phyloP scores from a whole-genome alignment of 2,888 invertebrate species.

The Macroteleia sp. region DNA sequence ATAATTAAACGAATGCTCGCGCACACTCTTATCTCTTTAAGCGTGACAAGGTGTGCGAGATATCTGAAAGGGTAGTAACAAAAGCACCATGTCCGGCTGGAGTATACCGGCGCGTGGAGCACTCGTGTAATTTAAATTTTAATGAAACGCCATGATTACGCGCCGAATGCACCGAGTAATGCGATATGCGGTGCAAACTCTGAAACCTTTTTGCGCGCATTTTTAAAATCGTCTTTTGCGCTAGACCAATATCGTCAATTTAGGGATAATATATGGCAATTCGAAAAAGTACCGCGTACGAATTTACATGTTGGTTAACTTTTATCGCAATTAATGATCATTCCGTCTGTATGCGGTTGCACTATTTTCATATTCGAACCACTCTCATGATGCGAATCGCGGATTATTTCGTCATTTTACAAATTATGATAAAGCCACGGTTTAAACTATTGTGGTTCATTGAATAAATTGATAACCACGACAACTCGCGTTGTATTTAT shows the following conservation, averaged over 20 bases:
- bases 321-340: slow-evolving; percentile 36
- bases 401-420: slow-evolving; percentile 6
- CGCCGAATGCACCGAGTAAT: slow-evolving; percentile 35
- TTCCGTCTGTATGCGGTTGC: neutral
- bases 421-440: slow-evolving; percentile 4
- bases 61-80: slow-evolving; percentile 60
- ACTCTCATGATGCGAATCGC: slow-evolving; percentile 1
- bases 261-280: slow-evolving; percentile 30
- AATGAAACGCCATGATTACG: slow-evolving; percentile 62
- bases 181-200: slow-evolving; percentile 26
- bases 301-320: slow-evolving; percentile 40
- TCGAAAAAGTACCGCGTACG: slow-evolving; percentile 39
- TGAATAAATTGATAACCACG: neutral
- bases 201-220: slow-evolving; percentile 12
- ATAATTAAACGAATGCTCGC: slow-evolving; percentile 63
- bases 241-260: slow-evolving; percentile 35
- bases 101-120: slow-evolving; percentile 54
- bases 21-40: slow-evolving; percentile 59
- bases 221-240: slow-evolving; percentile 24
- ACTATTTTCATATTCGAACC: neutral
- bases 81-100: too few relatives aligned
- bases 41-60: slow-evolving; percentile 63
- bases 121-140: slow-evolving; percentile 65
- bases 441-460: neutral
- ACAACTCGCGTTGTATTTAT: neutral